phyloP scores from a whole-genome alignment of 1,140 invertebrate genomes.

The Diabrotica undecimpunctata region DNA sequence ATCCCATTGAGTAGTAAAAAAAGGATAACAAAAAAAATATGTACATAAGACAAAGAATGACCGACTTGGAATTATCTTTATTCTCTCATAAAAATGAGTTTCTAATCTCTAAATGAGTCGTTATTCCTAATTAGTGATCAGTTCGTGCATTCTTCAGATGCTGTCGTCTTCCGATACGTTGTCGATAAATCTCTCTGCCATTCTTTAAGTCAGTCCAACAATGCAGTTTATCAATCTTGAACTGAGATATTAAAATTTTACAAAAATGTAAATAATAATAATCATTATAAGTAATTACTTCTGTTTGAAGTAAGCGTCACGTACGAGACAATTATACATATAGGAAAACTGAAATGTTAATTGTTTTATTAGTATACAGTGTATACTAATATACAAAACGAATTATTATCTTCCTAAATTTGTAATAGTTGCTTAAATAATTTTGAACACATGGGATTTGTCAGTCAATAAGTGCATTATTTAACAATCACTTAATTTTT shows the following conservation, averaged over 20 bases:
- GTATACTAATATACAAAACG: no score
- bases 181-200: not conserved
- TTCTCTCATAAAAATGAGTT: not conserved
- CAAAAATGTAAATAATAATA: not conserved
- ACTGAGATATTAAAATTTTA: not conserved
- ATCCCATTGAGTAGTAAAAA: no score
- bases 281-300: not conserved
- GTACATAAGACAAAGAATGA: no score
- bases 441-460: no score
- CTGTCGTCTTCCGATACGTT: not conserved
- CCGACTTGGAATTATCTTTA: not conserved
- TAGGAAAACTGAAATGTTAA: no score
- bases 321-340: no score
- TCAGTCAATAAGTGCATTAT: no score
- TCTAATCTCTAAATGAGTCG: not conserved
- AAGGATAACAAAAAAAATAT: no score
- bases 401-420: no score
- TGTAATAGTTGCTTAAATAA: no score
- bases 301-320: not conserved
- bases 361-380: no score
- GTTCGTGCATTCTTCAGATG: not conserved
- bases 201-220: not conserved
- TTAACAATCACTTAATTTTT: no score
- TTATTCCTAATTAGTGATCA: slow-evolving; percentile 2
- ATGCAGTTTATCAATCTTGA: not conserved